These are phyloP conservation scores for Prionace glauca DNA, from an alignment of 2,797 vertebrate species.

Conservation along the genomic window DNA sequence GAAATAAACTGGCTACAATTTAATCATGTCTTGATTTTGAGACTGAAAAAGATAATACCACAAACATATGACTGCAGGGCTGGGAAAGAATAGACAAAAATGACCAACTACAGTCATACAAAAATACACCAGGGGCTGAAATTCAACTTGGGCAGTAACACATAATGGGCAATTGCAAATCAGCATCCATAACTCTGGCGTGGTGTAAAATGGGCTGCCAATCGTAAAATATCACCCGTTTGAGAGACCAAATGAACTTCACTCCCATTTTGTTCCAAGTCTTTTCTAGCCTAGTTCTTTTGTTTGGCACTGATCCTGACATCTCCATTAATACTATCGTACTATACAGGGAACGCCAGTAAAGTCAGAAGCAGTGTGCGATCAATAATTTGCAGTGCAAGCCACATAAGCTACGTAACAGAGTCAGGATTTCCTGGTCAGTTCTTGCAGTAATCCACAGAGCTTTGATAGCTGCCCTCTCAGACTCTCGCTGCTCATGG, in stretches of 20 bases:
- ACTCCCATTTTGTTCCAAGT: background rate
- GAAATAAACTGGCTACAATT: background rate
- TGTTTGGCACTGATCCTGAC: background rate
- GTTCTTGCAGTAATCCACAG: slow-evolving; percentile 4
- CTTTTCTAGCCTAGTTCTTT: background rate
- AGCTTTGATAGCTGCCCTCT: background rate
- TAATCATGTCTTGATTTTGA: background rate
- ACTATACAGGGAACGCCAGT: background rate
- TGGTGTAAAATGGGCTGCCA: background rate
- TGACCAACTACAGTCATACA: background rate
- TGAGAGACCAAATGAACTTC: background rate
- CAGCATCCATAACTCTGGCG: background rate
- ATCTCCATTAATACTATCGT: background rate
- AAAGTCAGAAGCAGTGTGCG: background rate
- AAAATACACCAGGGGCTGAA: background rate
- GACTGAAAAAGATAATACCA: background rate
- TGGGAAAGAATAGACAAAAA: no score
- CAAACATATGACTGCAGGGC: background rate
- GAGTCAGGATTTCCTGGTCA: background rate
- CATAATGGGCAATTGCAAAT: background rate
- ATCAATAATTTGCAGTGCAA: slow-evolving; percentile 8
- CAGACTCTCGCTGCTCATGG: background rate
- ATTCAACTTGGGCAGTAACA: background rate
- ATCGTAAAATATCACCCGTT: background rate
- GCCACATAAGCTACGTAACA: background rate